Evolutionary conservation across 1,140 invertebrate species (phyloP).

Genomic region (Idris sp.): DNA sequence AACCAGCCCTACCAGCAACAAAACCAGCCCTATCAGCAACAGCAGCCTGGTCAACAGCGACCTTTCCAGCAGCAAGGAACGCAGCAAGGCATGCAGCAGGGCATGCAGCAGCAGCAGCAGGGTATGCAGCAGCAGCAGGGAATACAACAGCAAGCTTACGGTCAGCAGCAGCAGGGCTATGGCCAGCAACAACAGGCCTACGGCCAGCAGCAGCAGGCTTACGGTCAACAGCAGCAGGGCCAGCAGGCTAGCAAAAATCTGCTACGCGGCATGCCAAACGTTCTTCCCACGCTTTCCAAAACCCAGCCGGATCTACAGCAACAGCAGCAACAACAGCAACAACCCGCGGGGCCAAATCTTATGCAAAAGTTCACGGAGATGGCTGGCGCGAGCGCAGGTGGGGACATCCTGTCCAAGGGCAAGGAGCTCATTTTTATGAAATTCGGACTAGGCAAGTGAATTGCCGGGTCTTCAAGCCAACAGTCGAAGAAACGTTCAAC

Average conservation of each 20-base stretch:
- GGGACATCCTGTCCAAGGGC: constrained; percentile 91
- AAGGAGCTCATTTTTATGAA: constrained; percentile 95
- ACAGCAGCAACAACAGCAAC: constrained; percentile 62
- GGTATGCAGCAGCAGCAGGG: constrained; percentile 62
- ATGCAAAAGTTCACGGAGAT: constrained; percentile 91
- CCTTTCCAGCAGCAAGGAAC: constrained; percentile 68
- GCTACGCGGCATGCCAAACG: constrained; percentile 80
- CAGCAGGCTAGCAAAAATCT: constrained; percentile 69
- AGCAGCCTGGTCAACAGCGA: constrained; percentile 60
- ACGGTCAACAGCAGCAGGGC: constrained; percentile 25
- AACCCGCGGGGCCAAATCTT: constrained; percentile 80
- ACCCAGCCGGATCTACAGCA: constrained; percentile 48
- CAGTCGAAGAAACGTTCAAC: neutral
- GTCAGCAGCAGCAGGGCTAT: no score
- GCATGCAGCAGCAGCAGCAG: constrained; percentile 45
- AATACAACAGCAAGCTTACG: constrained; percentile 73
- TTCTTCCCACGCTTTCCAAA: constrained; percentile 79
- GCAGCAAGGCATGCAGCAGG: no score
- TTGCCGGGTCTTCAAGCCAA: constrained; percentile 6
- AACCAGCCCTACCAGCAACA: constrained; percentile 52
- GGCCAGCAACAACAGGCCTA: constrained; percentile 70
- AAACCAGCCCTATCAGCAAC: constrained; percentile 69
- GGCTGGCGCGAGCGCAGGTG: constrained; percentile 84
- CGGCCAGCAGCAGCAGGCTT: constrained; percentile 59
- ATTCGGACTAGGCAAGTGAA: constrained; percentile 86